phyloP scores from a whole-genome alignment of 2,797 vertebrate species.

The Ispidina lecontei region DNA sequence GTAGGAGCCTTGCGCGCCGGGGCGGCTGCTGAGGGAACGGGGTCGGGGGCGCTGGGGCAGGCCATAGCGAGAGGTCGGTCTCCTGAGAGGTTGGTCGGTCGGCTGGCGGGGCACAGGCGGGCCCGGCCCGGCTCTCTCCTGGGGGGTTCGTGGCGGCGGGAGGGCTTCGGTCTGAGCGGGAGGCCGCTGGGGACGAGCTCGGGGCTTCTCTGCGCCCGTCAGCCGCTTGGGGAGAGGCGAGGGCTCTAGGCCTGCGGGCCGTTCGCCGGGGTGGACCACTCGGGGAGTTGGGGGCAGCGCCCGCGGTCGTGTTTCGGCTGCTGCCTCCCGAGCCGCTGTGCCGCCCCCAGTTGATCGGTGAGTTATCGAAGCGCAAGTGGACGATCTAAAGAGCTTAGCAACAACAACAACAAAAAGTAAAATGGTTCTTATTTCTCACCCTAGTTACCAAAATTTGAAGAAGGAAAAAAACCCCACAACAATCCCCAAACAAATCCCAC shows the following conservation, averaged over 20 bases:
- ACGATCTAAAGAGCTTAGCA: background rate
- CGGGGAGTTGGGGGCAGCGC: background rate
- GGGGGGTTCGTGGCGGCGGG: background rate
- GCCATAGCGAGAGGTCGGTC: too few relatives aligned
- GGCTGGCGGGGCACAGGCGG: too few relatives aligned
- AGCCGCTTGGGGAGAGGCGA: background rate
- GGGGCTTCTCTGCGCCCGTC: background rate
- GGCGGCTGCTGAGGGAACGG: background rate
- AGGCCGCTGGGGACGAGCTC: background rate
- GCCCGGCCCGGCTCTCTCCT: too few relatives aligned
- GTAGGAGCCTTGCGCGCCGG: conserved; percentile 10
- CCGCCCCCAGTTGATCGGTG: background rate
- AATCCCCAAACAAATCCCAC: too few relatives aligned
- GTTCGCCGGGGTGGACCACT: background rate
- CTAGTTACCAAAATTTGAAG: background rate
- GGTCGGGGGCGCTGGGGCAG: too few relatives aligned
- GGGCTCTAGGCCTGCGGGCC: background rate
- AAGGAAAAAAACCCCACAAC: too few relatives aligned
- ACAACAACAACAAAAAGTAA: rapidly evolving
- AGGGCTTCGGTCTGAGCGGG: background rate
- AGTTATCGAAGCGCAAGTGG: rapidly evolving
- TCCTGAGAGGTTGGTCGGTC: too few relatives aligned
- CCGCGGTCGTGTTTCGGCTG: background rate
- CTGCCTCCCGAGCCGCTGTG: background rate
- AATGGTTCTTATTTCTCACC: rapidly evolving